Evolutionary conservation across 2,888 invertebrate genomes (phyloP).

Genomic region (Cheilosia grossa): DNA sequence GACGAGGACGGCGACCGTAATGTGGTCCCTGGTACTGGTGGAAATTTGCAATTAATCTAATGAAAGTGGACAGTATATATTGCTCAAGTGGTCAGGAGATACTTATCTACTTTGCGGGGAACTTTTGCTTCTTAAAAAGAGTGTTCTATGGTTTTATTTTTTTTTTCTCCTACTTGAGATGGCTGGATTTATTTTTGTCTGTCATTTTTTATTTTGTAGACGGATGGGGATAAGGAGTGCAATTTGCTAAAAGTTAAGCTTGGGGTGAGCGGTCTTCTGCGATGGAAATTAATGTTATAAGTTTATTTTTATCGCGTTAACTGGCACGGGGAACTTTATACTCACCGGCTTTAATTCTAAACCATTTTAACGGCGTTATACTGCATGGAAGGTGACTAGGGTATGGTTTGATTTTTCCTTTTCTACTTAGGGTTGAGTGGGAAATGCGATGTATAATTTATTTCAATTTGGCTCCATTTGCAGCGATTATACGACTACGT

Average conservation of each 20-base stretch:
- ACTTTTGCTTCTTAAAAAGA: conserved; percentile 59
- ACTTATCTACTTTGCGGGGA: conserved; percentile 54
- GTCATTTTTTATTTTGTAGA: neutral
- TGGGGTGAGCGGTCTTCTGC: neutral
- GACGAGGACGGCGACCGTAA: neutral
- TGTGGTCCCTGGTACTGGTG: conserved; percentile 16
- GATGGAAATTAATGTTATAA: neutral
- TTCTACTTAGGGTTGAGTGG: no score
- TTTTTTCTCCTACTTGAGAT: neutral
- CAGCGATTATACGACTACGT: no score
- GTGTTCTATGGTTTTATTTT: conserved; percentile 23
- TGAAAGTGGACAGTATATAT: conserved; percentile 55
- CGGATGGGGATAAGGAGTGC: neutral
- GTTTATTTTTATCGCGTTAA: neutral
- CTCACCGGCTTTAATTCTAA: neutral
- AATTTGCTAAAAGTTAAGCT: neutral
- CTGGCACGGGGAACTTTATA: neutral
- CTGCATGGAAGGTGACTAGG: no score
- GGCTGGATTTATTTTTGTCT: conserved; percentile 5
- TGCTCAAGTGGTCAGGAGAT: conserved; percentile 63
- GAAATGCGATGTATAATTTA: no score
- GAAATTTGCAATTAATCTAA: conserved; percentile 59
- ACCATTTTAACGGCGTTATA: no score
- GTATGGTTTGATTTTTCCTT: no score
- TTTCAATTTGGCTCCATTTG: no score